Evolutionary conservation across 2,113 vertebrate species (phyloP).

Genomic region (Astatotilapia flaviijosephi): DNA sequence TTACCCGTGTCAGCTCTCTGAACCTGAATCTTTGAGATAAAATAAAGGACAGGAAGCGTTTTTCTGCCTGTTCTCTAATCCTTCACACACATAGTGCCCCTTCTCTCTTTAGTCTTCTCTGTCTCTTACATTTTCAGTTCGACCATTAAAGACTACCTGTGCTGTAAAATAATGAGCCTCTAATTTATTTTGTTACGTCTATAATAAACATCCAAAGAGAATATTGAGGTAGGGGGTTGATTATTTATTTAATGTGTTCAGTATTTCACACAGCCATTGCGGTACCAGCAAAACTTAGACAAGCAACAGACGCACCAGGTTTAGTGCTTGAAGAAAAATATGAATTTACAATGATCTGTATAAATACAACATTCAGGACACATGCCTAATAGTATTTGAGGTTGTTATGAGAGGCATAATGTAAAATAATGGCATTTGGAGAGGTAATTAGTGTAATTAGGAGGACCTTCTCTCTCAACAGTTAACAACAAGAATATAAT

Average conservation of each 20-base stretch:
- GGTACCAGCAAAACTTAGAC: background rate
- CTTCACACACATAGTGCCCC: slow-evolving; percentile 11
- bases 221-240: background rate
- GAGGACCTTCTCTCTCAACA: background rate
- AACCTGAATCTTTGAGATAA: slow-evolving; percentile 53
- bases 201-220: background rate
- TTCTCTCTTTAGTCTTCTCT: slow-evolving; percentile 9
- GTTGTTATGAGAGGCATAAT: background rate
- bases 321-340: background rate
- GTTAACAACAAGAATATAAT: background rate
- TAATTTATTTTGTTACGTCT: slow-evolving; percentile 12
- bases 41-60: slow-evolving; percentile 22
- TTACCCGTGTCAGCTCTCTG: background rate
- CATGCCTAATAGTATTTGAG: background rate
- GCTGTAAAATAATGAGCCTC: background rate
- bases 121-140: slow-evolving; percentile 17
- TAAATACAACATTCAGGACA: background rate
- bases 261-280: background rate
- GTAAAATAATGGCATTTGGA: background rate
- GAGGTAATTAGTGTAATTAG: background rate
- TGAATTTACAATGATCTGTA: background rate
- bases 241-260: background rate
- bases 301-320: background rate
- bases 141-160: background rate
- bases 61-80: slow-evolving; percentile 21